phyloP scores from a whole-genome alignment of 2,113 vertebrate genomes.

The Phocoena phocoena region DNA sequence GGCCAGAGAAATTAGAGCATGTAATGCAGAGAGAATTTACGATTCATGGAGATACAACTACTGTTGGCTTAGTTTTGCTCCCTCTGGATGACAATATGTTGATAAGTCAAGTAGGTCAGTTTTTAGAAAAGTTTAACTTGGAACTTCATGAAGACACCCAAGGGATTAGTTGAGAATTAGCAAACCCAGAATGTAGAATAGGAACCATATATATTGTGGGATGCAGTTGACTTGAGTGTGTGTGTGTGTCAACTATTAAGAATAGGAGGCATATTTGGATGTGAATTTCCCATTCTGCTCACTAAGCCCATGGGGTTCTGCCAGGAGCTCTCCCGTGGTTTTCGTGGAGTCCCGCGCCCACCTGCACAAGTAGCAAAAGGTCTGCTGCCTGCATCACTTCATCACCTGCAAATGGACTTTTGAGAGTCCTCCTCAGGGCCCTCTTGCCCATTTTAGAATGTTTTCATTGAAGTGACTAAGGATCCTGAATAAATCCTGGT shows the following conservation, averaged over 20 bases:
- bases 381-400: background rate
- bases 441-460: background rate
- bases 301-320: background rate
- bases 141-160: background rate
- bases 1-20: background rate
- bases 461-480: background rate
- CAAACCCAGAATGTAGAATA: background rate
- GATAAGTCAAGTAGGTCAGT: background rate
- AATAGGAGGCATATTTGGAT: background rate
- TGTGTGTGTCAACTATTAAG: background rate
- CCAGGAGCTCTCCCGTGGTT: background rate
- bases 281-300: background rate
- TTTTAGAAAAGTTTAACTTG: background rate
- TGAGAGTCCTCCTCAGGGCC: background rate
- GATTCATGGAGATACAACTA: background rate
- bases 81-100: background rate
- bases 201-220: background rate
- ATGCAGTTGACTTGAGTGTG: background rate
- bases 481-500: background rate
- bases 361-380: background rate
- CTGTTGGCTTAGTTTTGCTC: background rate
- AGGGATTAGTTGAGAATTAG: background rate
- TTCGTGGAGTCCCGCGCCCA: fast-evolving
- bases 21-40: background rate
- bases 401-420: background rate